Evolutionary conservation across 2,797 vertebrate genomes (phyloP).

Genomic region (Halcyon chelicuti): DNA sequence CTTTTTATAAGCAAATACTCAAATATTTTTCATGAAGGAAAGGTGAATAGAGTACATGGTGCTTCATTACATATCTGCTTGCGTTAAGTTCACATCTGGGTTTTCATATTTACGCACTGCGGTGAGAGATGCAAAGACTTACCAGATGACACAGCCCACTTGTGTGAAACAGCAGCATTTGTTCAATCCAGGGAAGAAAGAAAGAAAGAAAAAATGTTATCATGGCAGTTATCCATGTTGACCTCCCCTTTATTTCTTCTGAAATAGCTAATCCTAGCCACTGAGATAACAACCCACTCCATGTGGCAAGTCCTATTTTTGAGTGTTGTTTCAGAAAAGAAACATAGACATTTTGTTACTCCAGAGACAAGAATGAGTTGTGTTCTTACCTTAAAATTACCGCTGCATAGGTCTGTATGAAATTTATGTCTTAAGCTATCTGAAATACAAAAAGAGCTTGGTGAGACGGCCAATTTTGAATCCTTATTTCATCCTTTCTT

Average conservation of each 20-base stretch:
- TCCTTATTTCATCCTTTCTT: conserved; percentile 33
- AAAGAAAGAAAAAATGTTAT: background rate
- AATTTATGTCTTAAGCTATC: background rate
- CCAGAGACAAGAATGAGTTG: background rate
- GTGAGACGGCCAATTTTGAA: background rate
- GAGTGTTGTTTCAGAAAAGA: background rate
- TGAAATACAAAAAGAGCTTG: background rate
- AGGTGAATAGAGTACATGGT: background rate
- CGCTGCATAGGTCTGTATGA: background rate
- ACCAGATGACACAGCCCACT: background rate
- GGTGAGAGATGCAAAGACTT: background rate
- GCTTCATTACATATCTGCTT: background rate
- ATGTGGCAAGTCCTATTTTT: background rate
- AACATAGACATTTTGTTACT: background rate
- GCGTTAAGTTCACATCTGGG: background rate
- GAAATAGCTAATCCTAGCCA: background rate
- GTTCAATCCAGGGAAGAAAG: background rate
- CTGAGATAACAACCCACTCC: background rate
- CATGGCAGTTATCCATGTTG: background rate
- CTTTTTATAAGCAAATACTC: background rate
- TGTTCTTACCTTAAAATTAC: background rate
- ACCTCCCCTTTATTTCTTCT: background rate
- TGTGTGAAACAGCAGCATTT: background rate
- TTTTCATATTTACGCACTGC: background rate
- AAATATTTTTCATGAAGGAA: background rate